Evolutionary conservation across 2,888 invertebrate genomes (phyloP).

Genomic region (Charanyca ferruginea): DNA sequence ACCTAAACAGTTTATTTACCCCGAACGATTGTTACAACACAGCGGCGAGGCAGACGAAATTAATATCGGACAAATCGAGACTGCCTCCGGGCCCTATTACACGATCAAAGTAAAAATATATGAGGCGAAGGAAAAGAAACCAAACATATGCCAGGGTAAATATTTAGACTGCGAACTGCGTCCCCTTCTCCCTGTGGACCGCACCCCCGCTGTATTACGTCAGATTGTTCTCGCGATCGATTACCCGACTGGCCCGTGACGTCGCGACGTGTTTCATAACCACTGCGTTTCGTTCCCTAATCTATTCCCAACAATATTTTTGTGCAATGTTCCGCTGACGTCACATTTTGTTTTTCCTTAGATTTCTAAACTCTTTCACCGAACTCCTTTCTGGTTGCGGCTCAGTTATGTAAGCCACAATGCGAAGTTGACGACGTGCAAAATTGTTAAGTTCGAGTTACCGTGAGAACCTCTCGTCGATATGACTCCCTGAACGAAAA

Average conservation of each 20-base stretch:
- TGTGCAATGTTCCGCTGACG: conserved; percentile 52
- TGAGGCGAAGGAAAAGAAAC: conserved; percentile 90
- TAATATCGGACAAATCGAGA: conserved; percentile 87
- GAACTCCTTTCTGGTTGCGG: conserved; percentile 41
- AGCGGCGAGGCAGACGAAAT: conserved; percentile 76
- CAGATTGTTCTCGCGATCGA: conserved; percentile 89
- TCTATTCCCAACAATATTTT: conserved; percentile 55
- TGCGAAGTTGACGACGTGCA: conserved; percentile 64
- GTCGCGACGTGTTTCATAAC: conserved; percentile 80
- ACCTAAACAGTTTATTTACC: conserved; percentile 71
- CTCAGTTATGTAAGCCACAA: conserved; percentile 53
- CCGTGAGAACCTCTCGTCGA: conserved; percentile 84
- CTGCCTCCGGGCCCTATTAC: conserved; percentile 86
- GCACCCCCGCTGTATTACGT: conserved; percentile 83
- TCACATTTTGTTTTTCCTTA: conserved; percentile 40
- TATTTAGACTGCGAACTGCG: conserved; percentile 84
- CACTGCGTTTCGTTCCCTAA: conserved; percentile 68
- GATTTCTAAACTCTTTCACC: conserved; percentile 33
- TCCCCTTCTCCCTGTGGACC: conserved; percentile 71
- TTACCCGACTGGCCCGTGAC: conserved; percentile 83
- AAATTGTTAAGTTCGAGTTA: conserved; percentile 68
- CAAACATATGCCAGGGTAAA: conserved; percentile 89
- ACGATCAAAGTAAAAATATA: conserved; percentile 90
- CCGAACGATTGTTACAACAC: conserved; percentile 70
- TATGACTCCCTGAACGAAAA: conserved; percentile 82